Percentiles rank a stretch among this genome's conserved stretches.
Conservation (phyloP, 2,888 invertebrate genomes). For the Celastrina argiolus region DNA sequence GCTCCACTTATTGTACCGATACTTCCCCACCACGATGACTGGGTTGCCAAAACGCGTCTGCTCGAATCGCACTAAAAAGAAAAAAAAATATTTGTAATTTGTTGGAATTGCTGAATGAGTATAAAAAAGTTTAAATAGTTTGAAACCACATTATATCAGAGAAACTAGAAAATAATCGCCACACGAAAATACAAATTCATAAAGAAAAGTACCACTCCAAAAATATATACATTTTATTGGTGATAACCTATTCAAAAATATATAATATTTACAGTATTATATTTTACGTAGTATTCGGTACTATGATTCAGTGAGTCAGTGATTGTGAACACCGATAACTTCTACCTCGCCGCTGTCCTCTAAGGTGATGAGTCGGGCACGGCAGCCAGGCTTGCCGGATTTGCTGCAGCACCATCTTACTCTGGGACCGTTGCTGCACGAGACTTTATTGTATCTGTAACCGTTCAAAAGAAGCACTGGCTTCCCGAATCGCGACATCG, state of each 20-base stretch:
- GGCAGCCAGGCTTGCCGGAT: constrained; percentile 39
- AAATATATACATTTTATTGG: too few relatives aligned
- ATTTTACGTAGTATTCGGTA: too few relatives aligned
- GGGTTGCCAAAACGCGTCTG: constrained; percentile 57
- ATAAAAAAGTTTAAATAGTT: background rate
- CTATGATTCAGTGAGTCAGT: constrained; percentile 22
- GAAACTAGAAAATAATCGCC: too few relatives aligned
- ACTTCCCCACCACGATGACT: constrained; percentile 49
- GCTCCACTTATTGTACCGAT: constrained; percentile 53
- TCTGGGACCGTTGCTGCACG: constrained; percentile 41
- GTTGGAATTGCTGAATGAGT: background rate
- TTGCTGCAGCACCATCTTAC: constrained; percentile 47
- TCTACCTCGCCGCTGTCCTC: constrained; percentile 42
- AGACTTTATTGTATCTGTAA: constrained; percentile 45
- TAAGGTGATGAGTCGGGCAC: constrained; percentile 44
- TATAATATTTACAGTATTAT: too few relatives aligned
- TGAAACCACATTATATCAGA: too few relatives aligned
- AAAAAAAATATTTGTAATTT: background rate
- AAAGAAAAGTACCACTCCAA: too few relatives aligned
- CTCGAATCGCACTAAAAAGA: constrained; percentile 37
- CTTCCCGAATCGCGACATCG: constrained; percentile 43
- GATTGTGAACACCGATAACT: constrained; percentile 34
- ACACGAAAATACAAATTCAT: too few relatives aligned
- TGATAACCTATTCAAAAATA: too few relatives aligned
- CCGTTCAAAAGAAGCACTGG: constrained; percentile 47